Evolutionary conservation across 2,888 invertebrate species (phyloP), one percentile per base, ranked within the genome.

Genomic region (Cabera pusaria): DNA sequence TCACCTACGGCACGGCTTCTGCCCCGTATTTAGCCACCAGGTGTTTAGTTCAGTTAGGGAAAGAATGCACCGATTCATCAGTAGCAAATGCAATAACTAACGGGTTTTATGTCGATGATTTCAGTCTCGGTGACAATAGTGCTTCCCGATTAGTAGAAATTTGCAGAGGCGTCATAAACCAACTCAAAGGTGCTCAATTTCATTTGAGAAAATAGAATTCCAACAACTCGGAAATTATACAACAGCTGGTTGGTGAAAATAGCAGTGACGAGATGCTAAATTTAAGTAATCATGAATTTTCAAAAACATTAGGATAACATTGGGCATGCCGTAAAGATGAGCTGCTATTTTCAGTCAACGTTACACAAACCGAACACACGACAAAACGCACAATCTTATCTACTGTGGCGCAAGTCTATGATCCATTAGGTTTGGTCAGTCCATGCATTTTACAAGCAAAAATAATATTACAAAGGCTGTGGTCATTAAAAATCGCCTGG

Each of bases 381-480:
- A 32, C 38, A 8, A 38, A 38, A 20, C 20, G 38, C 5, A 6
- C n/a, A 1, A 24, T 37, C 1, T 6, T 37, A 8, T 31, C 38
- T 7, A 8, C 20, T 1, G 21, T 20, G 20, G 5, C 9, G n/a
- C 21, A 32, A 6, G 21, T 38, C 2, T 45, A 31, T 23, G 40
- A 44, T 28, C 44, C 48, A 6, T 11, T 49, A 5, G 47, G 50
- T 1, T 31, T 47, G 1, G 12, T 51, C 1, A 8, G 9, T 10
- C 46, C 49, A 4, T 38, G 40, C 14, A 28, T 45, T 8, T 19
- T 52, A 1, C 12, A 26, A 28, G 38, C 43, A 2, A 49, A 52
- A 37, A 38, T 52, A 6, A 5, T 52, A 2, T 14, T 52, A 25
- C 52, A 52, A 14, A 37, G 26, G 6, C 18, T 49, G n/a, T 49